These are phyloP conservation scores for Scyliorhinus canicula DNA, from an alignment of 2,797 vertebrate species.

Conservation along the genomic window DNA sequence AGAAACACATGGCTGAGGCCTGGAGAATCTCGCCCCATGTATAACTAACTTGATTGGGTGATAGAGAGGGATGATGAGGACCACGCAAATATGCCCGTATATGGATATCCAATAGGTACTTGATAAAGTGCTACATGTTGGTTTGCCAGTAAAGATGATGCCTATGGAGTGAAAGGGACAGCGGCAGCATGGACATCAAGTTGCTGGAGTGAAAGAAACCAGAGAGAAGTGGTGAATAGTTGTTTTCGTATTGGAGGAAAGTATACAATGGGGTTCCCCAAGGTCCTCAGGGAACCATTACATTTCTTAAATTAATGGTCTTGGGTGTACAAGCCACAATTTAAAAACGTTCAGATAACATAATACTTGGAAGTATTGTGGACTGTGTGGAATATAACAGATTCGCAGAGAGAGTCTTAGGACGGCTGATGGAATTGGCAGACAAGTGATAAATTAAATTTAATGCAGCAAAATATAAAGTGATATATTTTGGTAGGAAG, in stretches of 20 bases:
- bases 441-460: no score
- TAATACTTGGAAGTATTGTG: neutral
- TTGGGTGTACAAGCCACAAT: neutral
- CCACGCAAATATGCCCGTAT: no score
- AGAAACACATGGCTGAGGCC: no score
- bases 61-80: no score
- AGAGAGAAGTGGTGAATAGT: neutral
- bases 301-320: neutral
- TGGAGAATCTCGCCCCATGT: no score
- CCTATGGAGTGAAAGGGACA: neutral
- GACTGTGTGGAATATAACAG: neutral
- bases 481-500: no score
- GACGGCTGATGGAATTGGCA: no score
- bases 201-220: neutral
- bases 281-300: neutral
- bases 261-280: neutral
- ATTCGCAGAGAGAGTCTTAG: no score
- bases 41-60: no score
- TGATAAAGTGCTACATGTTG: neutral
- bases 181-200: neutral
- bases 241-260: neutral
- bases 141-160: neutral
- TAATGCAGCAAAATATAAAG: no score
- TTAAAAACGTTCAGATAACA: neutral
- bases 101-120: neutral